A percentile compares a stretch with the other conserved stretches of the same genome.
Conservation (phyloP, 2,888 invertebrate species). For the Oxyteleia sp. region DNA sequence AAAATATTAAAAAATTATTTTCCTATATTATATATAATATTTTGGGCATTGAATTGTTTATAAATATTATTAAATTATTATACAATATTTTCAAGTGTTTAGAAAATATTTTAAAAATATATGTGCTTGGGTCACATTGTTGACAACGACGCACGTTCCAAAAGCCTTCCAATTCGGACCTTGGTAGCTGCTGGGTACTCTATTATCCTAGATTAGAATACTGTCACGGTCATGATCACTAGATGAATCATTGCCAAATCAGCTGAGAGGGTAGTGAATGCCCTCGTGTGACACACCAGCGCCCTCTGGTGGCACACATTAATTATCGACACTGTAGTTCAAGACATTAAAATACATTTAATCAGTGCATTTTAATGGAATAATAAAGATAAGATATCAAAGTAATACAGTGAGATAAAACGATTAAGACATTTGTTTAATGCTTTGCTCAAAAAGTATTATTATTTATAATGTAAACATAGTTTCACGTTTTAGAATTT, state of each 20-base stretch:
- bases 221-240: neutral
- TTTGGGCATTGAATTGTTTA: too few species aligned
- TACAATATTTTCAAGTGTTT: too few species aligned
- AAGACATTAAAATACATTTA: neutral
- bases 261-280: neutral
- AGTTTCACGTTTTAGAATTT: too few species aligned
- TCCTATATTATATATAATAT: too few species aligned
- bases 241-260: neutral
- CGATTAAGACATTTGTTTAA: too few species aligned
- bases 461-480: too few species aligned
- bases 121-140: too few species aligned
- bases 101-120: too few species aligned
- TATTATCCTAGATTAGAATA: neutral
- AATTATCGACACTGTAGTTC: neutral
- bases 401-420: too few species aligned
- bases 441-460: too few species aligned
- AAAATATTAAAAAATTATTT: too few species aligned
- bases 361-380: neutral
- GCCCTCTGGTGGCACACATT: neutral
- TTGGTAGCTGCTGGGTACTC: neutral
- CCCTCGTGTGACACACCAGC: neutral
- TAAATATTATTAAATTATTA: too few species aligned
- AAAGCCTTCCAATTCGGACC: neutral
- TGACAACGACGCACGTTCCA: neutral
- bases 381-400: neutral